These are phyloP conservation scores for Leucophenga varia DNA, from an alignment of 1,140 invertebrate species.

Conservation along the genomic window DNA sequence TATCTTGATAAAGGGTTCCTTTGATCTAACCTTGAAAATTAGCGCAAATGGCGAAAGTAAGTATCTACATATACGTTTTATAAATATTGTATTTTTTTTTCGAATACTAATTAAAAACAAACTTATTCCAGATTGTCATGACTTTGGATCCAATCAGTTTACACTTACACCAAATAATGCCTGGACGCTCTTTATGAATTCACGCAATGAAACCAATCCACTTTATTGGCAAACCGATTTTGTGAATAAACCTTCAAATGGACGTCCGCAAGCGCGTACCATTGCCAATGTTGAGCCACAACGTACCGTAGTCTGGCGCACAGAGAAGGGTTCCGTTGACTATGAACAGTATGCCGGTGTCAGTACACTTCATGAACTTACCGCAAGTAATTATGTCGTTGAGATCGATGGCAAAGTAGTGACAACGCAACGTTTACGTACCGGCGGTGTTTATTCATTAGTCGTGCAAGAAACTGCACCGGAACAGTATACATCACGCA, in stretches of 20 bases:
- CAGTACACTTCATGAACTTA: conserved; percentile 49
- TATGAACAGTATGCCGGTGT: conserved; percentile 21
- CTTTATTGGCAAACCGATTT: conserved; percentile 26
- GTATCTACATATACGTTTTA: neutral
- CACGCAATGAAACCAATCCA: conserved; percentile 2
- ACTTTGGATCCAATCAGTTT: neutral
- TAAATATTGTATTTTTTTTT: neutral
- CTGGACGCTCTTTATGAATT: conserved; percentile 58
- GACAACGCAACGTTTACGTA: conserved; percentile 42
- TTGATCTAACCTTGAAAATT: conserved; percentile 9
- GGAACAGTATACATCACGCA: neutral
- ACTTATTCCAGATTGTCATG: conserved; percentile 7
- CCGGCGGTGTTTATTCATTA: conserved; percentile 65
- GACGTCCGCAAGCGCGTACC: conserved; percentile 32
- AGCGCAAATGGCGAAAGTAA: neutral
- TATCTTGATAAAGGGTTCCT: conserved; percentile 14
- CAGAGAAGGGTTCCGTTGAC: conserved; percentile 14
- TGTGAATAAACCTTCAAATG: conserved; percentile 43
- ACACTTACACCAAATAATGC: conserved; percentile 17
- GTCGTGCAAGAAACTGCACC: conserved; percentile 41
- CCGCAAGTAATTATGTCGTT: conserved; percentile 57
- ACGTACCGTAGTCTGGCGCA: conserved; percentile 20
- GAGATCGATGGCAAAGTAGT: conserved; percentile 37
- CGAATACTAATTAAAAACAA: neutral
- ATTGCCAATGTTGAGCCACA: conserved; percentile 27